Percentiles rank a stretch among this genome's conserved stretches.
phyloP scores from a whole-genome alignment of 2,113 vertebrate genomes.

The Manacus vitellinus region DNA sequence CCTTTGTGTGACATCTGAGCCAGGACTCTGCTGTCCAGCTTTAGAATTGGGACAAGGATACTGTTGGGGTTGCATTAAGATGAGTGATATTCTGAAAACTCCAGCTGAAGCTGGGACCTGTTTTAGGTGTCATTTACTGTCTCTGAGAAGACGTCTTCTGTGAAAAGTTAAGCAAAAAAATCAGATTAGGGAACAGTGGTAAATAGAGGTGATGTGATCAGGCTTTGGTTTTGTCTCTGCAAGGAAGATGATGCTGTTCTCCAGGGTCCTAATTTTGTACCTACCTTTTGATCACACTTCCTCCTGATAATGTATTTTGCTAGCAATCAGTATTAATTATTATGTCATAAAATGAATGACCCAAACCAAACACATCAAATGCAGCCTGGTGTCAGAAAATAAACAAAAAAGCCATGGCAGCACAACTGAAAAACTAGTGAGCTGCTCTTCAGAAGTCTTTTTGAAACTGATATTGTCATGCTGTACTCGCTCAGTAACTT shows the following conservation, averaged over 20 bases:
- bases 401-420: neutral
- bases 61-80: neutral
- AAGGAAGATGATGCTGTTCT: neutral
- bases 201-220: neutral
- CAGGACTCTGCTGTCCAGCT: neutral
- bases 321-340: neutral
- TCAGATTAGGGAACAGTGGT: neutral
- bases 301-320: neutral
- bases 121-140: neutral
- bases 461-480: neutral
- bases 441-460: conserved; percentile 22
- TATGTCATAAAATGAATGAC: neutral
- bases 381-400: neutral
- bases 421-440: neutral
- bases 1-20: neutral
- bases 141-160: neutral
- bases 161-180: neutral
- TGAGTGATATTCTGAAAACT: neutral
- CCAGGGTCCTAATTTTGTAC: neutral
- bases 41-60: neutral
- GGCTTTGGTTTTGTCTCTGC: neutral
- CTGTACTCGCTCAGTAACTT: neutral
- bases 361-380: neutral
- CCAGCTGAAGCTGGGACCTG: neutral
- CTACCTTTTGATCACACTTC: neutral